These are phyloP conservation scores for Notamacropus eugenii DNA, from an alignment of 2,797 vertebrate genomes.

Conservation along the genomic window DNA sequence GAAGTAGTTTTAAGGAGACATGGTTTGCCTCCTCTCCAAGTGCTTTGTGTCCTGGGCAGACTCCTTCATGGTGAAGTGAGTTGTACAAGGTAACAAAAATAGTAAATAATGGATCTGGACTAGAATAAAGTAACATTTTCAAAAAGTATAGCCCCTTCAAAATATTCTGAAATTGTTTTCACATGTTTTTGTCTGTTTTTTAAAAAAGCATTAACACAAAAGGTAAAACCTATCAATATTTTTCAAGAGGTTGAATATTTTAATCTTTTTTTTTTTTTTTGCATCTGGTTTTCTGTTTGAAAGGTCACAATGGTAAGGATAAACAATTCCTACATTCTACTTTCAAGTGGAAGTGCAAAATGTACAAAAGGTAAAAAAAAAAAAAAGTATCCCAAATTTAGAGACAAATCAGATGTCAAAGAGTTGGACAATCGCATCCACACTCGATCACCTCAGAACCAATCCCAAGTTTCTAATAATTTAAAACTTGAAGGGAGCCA, in stretches of 20 bases:
- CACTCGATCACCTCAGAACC: not conserved
- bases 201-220: not conserved
- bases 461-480: not conserved
- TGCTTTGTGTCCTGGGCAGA: not conserved
- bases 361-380: not conserved
- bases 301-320: not conserved
- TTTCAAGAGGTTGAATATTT: not conserved
- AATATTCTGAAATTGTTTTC: not conserved
- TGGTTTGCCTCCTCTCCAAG: not conserved
- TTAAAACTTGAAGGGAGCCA: not conserved
- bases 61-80: not conserved
- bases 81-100: not conserved
- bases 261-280: not conserved
- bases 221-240: not conserved
- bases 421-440: not conserved
- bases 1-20: not conserved
- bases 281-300: not conserved
- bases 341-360: not conserved
- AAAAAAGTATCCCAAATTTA: not conserved
- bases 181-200: not conserved
- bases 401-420: not conserved
- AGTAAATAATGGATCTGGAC: not conserved
- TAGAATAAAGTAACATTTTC: not conserved
- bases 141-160: not conserved
- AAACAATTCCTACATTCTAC: not conserved